Evolutionary conservation across 2,113 vertebrate species (phyloP).

Genomic region (Notothenia rossii): DNA sequence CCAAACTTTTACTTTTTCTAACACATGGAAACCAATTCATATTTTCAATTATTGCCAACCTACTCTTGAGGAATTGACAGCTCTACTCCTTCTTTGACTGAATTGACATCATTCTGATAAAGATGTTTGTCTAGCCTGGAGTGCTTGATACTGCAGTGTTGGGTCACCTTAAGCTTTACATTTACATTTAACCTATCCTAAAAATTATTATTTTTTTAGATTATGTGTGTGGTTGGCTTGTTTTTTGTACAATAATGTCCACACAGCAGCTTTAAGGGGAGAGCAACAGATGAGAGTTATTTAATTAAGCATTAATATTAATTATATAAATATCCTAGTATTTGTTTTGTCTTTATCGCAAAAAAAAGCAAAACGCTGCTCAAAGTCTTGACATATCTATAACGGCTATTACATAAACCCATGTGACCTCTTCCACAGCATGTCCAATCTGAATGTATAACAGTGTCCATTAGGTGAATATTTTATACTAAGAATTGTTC

Average conservation of each 20-base stretch:
- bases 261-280: conserved; percentile 12
- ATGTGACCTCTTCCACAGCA: neutral
- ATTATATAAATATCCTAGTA: neutral
- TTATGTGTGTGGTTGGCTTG: neutral
- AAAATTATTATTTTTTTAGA: neutral
- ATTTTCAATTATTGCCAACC: neutral
- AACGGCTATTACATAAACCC: neutral
- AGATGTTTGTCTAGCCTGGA: neutral
- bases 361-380: neutral
- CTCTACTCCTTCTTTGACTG: neutral
- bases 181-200: neutral
- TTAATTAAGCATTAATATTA: conserved; percentile 2
- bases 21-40: neutral
- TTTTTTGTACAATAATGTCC: neutral
- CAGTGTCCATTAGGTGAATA: neutral
- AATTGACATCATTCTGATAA: neutral
- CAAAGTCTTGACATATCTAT: neutral
- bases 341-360: neutral
- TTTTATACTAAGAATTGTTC: neutral
- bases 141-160: neutral
- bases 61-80: neutral
- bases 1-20: too few relatives aligned
- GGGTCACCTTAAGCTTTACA: neutral
- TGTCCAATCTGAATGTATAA: neutral
- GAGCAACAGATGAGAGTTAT: neutral